These are phyloP conservation scores for Myiotriccus ornatus DNA, from an alignment of 2,797 vertebrate species.

Conservation along the genomic window DNA sequence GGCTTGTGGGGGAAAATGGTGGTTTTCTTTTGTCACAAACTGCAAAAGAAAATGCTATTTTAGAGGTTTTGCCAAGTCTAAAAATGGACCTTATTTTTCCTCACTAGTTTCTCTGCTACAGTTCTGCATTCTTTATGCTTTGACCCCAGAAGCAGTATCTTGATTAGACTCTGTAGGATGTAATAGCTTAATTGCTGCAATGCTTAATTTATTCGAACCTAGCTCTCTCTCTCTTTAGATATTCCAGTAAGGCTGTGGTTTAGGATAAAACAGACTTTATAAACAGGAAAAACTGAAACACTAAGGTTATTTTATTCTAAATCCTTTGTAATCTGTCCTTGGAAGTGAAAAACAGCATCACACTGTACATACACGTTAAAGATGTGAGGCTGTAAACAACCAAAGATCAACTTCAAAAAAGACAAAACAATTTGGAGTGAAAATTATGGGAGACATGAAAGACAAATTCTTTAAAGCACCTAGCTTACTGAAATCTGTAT, in stretches of 20 bases:
- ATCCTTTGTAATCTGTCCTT: background rate
- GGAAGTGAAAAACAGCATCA: background rate
- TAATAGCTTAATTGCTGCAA: conserved; percentile 6
- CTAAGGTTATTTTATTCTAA: background rate
- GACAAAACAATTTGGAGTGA: background rate
- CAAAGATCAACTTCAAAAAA: background rate
- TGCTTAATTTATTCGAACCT: background rate
- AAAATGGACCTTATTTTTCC: background rate
- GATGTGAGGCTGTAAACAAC: background rate
- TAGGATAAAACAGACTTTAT: background rate
- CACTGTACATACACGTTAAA: background rate
- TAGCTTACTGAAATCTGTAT: background rate
- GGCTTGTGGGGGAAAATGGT: background rate
- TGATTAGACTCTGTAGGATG: background rate
- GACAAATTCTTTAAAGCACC: background rate
- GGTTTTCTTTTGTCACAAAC: background rate
- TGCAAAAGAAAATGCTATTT: background rate
- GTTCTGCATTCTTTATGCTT: background rate
- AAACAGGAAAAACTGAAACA: background rate
- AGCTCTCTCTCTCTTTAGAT: background rate
- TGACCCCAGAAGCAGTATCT: background rate
- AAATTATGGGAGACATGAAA: background rate
- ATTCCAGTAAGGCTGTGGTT: background rate
- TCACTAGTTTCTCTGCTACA: background rate
- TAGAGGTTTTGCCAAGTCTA: background rate